Evolutionary conservation across 2,113 vertebrate species (phyloP).

Genomic region (Procapra przewalskii): DNA sequence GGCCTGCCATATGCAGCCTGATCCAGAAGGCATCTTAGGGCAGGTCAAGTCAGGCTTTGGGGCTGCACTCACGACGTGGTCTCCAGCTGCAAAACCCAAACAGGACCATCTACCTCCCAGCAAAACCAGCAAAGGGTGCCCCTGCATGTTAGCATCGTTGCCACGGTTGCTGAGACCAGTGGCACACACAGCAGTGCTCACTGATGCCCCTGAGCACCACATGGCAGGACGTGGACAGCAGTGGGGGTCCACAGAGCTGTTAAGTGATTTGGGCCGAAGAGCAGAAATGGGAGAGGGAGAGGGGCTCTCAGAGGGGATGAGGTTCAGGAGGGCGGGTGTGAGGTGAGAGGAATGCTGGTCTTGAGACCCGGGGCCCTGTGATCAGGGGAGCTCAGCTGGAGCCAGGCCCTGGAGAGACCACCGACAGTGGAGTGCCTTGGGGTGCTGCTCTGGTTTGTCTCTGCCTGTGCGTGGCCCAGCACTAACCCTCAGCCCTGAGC

Average conservation of each 20-base stretch:
- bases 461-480: background rate
- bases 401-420: background rate
- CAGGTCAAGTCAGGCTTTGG: background rate
- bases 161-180: background rate
- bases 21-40: background rate
- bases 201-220: background rate
- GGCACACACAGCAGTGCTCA: background rate
- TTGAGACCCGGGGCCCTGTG: background rate
- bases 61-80: background rate
- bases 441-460: background rate
- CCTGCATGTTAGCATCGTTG: background rate
- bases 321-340: background rate
- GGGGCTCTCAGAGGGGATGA: background rate
- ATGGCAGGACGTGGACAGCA: background rate
- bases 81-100: background rate
- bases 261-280: background rate
- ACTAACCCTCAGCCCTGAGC: background rate
- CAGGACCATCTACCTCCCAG: background rate
- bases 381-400: background rate
- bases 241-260: background rate
- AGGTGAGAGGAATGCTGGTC: background rate
- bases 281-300: background rate
- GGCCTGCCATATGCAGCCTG: too few relatives aligned
- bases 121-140: background rate
- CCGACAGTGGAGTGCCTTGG: accelerated